phyloP scores from a whole-genome alignment of 2,797 vertebrate species.

The Brotula barbata region DNA sequence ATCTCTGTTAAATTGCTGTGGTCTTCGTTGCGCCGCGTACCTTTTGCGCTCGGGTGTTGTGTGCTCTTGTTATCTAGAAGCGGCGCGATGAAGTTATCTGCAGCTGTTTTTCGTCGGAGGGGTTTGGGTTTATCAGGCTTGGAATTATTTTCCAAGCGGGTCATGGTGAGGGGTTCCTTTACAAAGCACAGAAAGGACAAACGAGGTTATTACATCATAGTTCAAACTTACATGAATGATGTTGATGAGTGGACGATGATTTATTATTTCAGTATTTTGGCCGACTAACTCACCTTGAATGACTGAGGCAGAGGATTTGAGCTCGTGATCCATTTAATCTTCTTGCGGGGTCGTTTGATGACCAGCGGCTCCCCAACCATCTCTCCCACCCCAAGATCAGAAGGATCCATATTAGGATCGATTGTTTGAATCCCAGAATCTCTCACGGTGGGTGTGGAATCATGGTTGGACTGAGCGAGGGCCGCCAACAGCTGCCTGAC shows the following conservation, averaged over 20 bases:
- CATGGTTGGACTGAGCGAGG: slow-evolving; percentile 95
- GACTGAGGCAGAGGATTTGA: slow-evolving; percentile 94
- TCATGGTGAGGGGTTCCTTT: slow-evolving; percentile 87
- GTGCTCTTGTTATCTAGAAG: slow-evolving; percentile 88
- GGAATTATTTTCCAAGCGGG: slow-evolving; percentile 88
- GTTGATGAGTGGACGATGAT: background rate
- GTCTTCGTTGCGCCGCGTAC: slow-evolving; percentile 28
- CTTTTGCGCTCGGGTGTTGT: slow-evolving; percentile 82
- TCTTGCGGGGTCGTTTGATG: slow-evolving; percentile 94
- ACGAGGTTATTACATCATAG: background rate
- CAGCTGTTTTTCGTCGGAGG: slow-evolving; percentile 87
- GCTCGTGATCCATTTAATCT: slow-evolving; percentile 96
- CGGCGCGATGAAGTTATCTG: slow-evolving; percentile 89
- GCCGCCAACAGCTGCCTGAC: slow-evolving; percentile 95
- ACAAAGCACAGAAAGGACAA: slow-evolving; percentile 26
- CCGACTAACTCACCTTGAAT: slow-evolving; percentile 81
- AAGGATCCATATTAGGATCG: slow-evolving; percentile 90
- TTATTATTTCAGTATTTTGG: background rate
- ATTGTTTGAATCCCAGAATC: slow-evolving; percentile 92
- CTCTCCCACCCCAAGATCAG: slow-evolving; percentile 84
- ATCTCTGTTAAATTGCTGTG: no score
- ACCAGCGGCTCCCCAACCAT: slow-evolving; percentile 87
- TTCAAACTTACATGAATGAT: background rate
- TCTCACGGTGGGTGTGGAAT: slow-evolving; percentile 92
- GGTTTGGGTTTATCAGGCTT: slow-evolving; percentile 95